Conservation (phyloP, 2,888 invertebrate species). For the Xylophagus ater region DNA sequence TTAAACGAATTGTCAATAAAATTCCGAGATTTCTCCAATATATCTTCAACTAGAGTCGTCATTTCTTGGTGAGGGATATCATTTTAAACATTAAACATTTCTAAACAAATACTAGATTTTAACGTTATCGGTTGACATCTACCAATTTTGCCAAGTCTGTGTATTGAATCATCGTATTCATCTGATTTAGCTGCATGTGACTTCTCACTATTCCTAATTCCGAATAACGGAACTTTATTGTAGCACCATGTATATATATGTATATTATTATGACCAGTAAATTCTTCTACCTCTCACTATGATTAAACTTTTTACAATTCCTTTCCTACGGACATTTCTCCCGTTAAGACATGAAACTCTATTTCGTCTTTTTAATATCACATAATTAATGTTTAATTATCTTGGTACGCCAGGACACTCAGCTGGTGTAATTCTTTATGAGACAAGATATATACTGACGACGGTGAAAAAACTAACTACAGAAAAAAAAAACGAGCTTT, state of each 20-base stretch:
- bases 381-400: constrained; percentile 19
- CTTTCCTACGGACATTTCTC: not conserved
- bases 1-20: no score
- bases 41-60: no score
- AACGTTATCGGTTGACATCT: no score
- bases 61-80: no score
- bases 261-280: not conserved
- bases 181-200: no score
- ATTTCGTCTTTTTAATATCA: constrained; percentile 15
- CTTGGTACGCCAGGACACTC: constrained; percentile 15
- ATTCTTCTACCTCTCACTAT: not conserved
- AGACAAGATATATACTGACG: not conserved
- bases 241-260: not conserved
- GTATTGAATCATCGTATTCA: no score
- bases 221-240: not conserved
- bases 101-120: no score
- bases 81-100: no score
- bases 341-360: not conserved
- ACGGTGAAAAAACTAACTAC: not conserved
- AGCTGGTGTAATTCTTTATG: constrained; percentile 11
- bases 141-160: no score
- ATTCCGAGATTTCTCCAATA: no score
- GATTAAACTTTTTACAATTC: not conserved
- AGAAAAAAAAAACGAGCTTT: constrained; percentile 13
- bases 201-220: no score